These are phyloP conservation scores for Pemphigus obesinymphae DNA, from an alignment of 1,140 invertebrate species.

Conservation along the genomic window DNA sequence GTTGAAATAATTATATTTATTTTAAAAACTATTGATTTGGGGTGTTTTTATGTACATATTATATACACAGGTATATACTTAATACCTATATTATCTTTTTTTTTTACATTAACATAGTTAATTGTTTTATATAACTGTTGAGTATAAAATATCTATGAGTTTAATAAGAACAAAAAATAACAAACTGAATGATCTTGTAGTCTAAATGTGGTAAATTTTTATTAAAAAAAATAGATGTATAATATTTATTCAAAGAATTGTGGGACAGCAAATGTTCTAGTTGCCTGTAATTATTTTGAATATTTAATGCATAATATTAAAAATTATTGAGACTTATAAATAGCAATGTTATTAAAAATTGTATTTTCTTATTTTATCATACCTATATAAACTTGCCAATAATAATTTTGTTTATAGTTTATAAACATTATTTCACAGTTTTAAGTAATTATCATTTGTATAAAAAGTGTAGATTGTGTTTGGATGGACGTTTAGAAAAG, in stretches of 20 bases:
- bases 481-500: too few relatives aligned
- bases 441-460: not conserved
- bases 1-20: not conserved
- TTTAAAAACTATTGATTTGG: not conserved
- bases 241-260: not conserved
- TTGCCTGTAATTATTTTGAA: not conserved
- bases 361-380: not conserved
- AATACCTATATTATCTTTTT: not conserved
- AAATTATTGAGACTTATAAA: not conserved
- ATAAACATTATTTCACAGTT: not conserved
- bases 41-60: not conserved
- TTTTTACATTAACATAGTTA: not conserved
- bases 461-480: not conserved
- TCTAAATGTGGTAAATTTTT: too few relatives aligned
- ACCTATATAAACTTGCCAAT: too few relatives aligned
- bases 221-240: too few relatives aligned
- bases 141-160: not conserved
- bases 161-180: too few relatives aligned
- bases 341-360: too few relatives aligned
- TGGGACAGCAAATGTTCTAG: not conserved
- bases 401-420: too few relatives aligned
- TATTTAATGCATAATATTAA: not conserved
- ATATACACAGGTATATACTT: not conserved
- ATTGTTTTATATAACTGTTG: constrained; percentile 6
- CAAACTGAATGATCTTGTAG: too few relatives aligned